A percentile compares a stretch with the other conserved stretches of the same genome.
phyloP scores from a whole-genome alignment of 2,113 vertebrate species.

The Odontesthes bonariensis region DNA sequence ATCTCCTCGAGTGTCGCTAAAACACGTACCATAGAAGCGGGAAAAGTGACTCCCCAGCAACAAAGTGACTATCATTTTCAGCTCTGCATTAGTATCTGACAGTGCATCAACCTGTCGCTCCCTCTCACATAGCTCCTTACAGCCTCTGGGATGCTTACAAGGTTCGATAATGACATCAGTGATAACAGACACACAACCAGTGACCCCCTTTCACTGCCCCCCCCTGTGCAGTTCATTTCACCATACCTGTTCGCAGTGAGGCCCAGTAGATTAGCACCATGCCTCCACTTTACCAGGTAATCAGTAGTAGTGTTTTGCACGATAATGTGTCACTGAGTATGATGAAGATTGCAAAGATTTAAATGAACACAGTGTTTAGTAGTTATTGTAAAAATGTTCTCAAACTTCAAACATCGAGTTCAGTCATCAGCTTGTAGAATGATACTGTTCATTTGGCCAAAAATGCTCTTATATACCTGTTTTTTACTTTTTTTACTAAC shows the following conservation, averaged over 20 bases:
- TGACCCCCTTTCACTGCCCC: neutral
- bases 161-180: conserved; percentile 66
- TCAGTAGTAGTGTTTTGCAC: conserved; percentile 55
- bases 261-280: conserved; percentile 39
- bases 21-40: conserved; percentile 56
- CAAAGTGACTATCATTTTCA: conserved; percentile 65
- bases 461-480: neutral
- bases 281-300: conserved; percentile 49
- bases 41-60: conserved; percentile 47
- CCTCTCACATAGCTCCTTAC: conserved; percentile 48
- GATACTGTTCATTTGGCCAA: too few relatives aligned
- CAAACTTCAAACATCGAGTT: neutral
- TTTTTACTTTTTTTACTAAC: too few relatives aligned
- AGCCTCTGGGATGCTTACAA: conserved; percentile 61
- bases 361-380: too few relatives aligned
- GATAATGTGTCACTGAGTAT: conserved; percentile 12
- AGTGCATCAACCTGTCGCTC: conserved; percentile 54
- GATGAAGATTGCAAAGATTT: conserved; percentile 25
- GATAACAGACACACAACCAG: conserved; percentile 53
- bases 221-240: conserved; percentile 31
- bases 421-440: neutral
- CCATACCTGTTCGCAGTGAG: conserved; percentile 46
- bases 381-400: neutral
- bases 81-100: conserved; percentile 62
- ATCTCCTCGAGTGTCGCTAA: conserved; percentile 57